Evolutionary conservation across 2,888 invertebrate genomes (phyloP).

Genomic region (Strigamia crassipes): DNA sequence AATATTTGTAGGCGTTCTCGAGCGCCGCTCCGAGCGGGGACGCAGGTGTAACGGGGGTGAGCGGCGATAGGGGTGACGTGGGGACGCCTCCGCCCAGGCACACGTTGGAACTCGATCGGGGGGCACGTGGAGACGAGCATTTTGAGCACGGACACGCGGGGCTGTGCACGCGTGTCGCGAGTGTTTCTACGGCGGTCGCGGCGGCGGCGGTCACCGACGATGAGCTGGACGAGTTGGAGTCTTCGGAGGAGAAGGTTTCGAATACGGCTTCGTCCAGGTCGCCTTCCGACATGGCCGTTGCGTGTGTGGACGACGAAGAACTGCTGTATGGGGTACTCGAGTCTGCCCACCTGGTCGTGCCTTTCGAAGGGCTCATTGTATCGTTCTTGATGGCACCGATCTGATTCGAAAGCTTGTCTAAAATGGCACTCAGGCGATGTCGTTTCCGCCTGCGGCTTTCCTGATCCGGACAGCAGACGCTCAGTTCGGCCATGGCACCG

Average conservation of each 20-base stretch:
- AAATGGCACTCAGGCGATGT: slow-evolving; percentile 76
- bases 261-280: slow-evolving; percentile 1
- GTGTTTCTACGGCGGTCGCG: not conserved
- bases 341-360: not conserved
- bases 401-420: slow-evolving; percentile 64
- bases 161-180: not conserved
- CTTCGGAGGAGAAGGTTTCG: not conserved
- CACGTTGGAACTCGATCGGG: slow-evolving; percentile 43
- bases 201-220: slow-evolving; percentile 30
- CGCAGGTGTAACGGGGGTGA: slow-evolving; percentile 52
- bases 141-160: not conserved
- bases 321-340: slow-evolving; percentile 7
- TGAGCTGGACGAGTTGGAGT: not conserved
- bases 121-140: slow-evolving; percentile 39
- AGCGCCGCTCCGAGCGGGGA: slow-evolving; percentile 52
- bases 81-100: slow-evolving; percentile 50
- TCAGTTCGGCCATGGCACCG: slow-evolving; percentile 39
- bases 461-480: not conserved
- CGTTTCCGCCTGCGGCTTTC: slow-evolving; percentile 65
- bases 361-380: not conserved
- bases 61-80: slow-evolving; percentile 53
- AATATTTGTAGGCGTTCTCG: slow-evolving; percentile 49
- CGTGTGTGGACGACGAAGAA: slow-evolving; percentile 2
- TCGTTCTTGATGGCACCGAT: not conserved
- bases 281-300: not conserved